A percentile compares a stretch with the other conserved stretches of the same genome.
Evolutionary conservation across 2,113 vertebrate genomes (phyloP).

Genomic region (Odobenus rosmarus): DNA sequence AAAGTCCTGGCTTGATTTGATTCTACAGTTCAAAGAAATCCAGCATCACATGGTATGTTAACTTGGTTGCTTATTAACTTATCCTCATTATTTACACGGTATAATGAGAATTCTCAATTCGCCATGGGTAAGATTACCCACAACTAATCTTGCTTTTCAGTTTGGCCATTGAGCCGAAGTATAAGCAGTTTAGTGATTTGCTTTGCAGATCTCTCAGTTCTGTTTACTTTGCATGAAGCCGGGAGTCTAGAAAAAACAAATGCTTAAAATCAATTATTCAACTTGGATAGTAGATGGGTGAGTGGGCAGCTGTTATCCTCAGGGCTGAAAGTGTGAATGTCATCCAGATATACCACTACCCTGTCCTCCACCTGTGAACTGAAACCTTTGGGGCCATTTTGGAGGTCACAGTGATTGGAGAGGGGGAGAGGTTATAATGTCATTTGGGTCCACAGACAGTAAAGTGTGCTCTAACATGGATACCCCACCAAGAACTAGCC

Average conservation of each 20-base stretch:
- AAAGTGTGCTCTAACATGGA: background rate
- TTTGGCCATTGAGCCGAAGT: background rate
- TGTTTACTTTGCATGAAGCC: background rate
- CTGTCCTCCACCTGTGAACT: background rate
- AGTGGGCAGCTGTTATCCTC: background rate
- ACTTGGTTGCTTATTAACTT: slow-evolving; percentile 37
- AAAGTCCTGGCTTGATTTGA: background rate
- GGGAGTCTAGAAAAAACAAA: slow-evolving; percentile 29
- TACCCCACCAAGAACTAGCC: background rate
- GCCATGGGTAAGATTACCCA: slow-evolving; percentile 1
- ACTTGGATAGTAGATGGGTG: background rate
- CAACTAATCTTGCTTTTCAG: slow-evolving; percentile 26
- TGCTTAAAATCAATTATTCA: slow-evolving; percentile 31
- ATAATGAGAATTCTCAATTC: slow-evolving; percentile 50
- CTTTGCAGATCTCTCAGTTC: slow-evolving; percentile 17
- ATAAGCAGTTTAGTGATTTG: background rate
- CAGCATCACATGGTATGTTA: background rate
- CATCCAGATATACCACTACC: background rate
- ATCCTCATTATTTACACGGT: slow-evolving; percentile 5
- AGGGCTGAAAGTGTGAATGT: background rate
- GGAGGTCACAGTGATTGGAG: background rate
- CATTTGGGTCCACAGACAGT: background rate
- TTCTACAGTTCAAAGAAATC: background rate
- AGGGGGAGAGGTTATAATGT: background rate
- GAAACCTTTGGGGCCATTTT: background rate